phyloP scores from a whole-genome alignment of 1,140 invertebrate species.

The Pogonomyrmex californicus region DNA sequence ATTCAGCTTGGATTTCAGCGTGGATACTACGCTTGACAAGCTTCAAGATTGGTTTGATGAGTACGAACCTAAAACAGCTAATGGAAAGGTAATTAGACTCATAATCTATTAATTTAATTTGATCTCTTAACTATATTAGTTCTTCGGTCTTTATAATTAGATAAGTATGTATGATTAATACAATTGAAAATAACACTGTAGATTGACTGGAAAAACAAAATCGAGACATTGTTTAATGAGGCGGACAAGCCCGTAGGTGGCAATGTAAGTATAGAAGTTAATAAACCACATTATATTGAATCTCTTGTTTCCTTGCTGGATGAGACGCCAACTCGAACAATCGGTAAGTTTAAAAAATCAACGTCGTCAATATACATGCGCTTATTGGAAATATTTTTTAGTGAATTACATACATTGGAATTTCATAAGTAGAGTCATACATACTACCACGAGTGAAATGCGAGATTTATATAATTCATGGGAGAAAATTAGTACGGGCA shows the following conservation, averaged over 20 bases:
- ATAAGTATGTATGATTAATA: not conserved
- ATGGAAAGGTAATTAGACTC: conserved; percentile 43
- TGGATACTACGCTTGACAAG: not conserved
- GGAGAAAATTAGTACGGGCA: not conserved
- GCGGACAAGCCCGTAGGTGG: conserved; percentile 9
- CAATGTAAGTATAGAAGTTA: not conserved
- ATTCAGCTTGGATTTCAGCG: fast-evolving
- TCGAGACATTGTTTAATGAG: not conserved
- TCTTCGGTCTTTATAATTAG: not conserved
- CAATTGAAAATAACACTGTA: not conserved
- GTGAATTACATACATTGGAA: conserved; percentile 77
- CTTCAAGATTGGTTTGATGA: conserved; percentile 45
- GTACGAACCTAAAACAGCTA: not conserved
- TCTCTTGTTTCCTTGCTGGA: conserved; percentile 39
- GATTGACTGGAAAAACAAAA: conserved; percentile 59
- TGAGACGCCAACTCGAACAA: conserved; percentile 50
- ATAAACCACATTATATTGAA: not conserved
- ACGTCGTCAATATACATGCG: not conserved
- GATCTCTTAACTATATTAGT: too few relatives aligned
- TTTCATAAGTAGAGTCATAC: conserved; percentile 64
- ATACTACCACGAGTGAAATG: conserved; percentile 65
- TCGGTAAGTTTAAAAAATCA: conserved; percentile 38
- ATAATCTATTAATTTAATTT: not conserved
- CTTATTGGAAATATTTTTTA: conserved; percentile 15
- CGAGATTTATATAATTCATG: conserved; percentile 36